A percentile compares a stretch with the other conserved stretches of the same genome.
Conservation (phyloP, 2,888 invertebrate species). For the Drosophila formosana region DNA sequence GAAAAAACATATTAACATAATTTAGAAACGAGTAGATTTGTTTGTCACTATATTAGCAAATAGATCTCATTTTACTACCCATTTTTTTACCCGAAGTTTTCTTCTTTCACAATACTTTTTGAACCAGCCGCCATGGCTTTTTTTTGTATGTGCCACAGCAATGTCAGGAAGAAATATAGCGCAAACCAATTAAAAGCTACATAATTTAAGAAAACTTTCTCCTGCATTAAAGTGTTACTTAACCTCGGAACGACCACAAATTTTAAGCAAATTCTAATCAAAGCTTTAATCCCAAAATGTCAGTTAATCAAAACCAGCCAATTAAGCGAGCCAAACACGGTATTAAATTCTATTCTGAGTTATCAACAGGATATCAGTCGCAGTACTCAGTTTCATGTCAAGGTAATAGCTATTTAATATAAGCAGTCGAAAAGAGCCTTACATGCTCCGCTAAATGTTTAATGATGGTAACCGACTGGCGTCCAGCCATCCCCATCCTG, state of each 20-base stretch:
- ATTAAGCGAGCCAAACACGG: slow-evolving; percentile 73
- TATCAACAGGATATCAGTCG: slow-evolving; percentile 23
- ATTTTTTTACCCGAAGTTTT: too few relatives aligned
- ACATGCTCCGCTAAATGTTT: slow-evolving; percentile 68
- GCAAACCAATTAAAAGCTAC: slow-evolving; percentile 61
- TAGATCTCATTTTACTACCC: too few relatives aligned
- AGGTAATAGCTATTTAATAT: slow-evolving; percentile 69
- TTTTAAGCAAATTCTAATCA: slow-evolving; percentile 76
- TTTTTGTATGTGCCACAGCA: slow-evolving; percentile 58
- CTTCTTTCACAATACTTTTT: too few relatives aligned
- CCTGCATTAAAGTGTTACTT: slow-evolving; percentile 8
- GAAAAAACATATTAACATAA: too few relatives aligned
- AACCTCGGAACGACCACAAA: slow-evolving; percentile 66
- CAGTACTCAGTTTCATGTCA: slow-evolving; percentile 22
- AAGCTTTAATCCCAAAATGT: slow-evolving; percentile 75
- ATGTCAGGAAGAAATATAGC: slow-evolving; percentile 9
- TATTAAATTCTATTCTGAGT: slow-evolving; percentile 65
- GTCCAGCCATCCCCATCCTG: not conserved
- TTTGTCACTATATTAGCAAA: too few relatives aligned
- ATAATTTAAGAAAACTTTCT: slow-evolving; percentile 70
- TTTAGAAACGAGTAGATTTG: too few relatives aligned
- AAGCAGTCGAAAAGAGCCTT: slow-evolving; percentile 58
- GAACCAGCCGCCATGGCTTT: slow-evolving; percentile 49
- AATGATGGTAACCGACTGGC: slow-evolving; percentile 52
- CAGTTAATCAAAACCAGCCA: slow-evolving; percentile 72